Evolutionary conservation across 2,113 vertebrate species (phyloP), one percentile per base, ranked within the genome.

Genomic region (Triplophysa tibetana): DNA sequence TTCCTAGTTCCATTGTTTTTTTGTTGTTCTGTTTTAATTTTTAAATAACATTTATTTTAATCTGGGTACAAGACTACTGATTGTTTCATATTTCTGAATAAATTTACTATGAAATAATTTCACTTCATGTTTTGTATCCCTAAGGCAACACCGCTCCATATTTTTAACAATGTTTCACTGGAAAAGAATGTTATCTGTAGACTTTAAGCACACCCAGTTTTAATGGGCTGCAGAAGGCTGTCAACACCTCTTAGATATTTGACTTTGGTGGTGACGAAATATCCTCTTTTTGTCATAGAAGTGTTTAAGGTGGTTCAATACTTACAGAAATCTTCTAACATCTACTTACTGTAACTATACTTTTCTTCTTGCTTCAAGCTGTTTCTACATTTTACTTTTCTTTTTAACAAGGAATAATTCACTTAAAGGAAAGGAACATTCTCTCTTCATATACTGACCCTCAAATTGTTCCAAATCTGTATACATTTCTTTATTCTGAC

Each of bases 171-270:
- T 61, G 70, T 80, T 80, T 73, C 70, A 76, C 62, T 56, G 58
- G 21, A 52, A 75, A 81, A 73, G 63, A 82, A 85, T 85, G 81
- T 84, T 86, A 88, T 88, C 84, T 43, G 17, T 66, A 58, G 24
- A 33, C 41, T 52, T 50, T 73, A 81, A 69, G 60, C 80, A 88
- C 83, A 75, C 85, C 80, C 83, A 63, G 45, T 83, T 84, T 82
- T 75, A 81, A 87, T 77, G 67, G 78, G 63, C 56, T 74, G 26
- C 58, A 80, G 50, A 24, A 33, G 24, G 58, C 73, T 83, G 86
- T 83, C 80, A 85, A 60, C 80, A 75, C 60, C 67, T 23, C 78
- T 29, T 41, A 56, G 70, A 64, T 88, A 86, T 88, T 88, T 88
- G 54, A 81, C 86, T 79, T 82, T 86, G 86, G 86, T 79, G 85